phyloP scores from a whole-genome alignment of 2,113 vertebrate species.

The Malurus cyaneus region DNA sequence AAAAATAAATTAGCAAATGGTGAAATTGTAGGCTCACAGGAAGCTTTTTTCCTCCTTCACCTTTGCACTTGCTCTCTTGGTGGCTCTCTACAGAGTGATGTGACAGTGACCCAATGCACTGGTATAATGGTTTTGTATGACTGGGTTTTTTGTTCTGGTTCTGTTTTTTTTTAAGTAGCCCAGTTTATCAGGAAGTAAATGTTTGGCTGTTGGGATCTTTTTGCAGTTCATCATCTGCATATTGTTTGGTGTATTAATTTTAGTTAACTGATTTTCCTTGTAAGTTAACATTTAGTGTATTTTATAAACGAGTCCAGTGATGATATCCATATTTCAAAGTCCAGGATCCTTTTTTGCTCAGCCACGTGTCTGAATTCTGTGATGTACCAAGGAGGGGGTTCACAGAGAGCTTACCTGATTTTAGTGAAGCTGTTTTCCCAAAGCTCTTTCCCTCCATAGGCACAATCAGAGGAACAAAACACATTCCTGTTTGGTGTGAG shows the following conservation, averaged over 20 bases:
- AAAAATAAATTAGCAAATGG: neutral
- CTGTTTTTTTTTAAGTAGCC: neutral
- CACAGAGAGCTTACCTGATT: neutral
- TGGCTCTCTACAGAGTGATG: neutral
- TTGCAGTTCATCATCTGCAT: neutral
- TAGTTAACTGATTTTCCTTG: neutral
- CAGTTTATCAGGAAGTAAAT: neutral
- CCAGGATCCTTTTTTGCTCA: neutral
- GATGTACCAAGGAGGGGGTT: neutral
- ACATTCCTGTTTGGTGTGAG: neutral
- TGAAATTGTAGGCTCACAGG: neutral
- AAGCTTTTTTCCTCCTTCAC: neutral
- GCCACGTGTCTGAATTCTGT: neutral
- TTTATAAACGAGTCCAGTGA: neutral
- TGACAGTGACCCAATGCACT: neutral
- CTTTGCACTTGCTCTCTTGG: neutral
- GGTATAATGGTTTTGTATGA: neutral
- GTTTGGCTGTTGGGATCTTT: neutral
- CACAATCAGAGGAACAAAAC: neutral
- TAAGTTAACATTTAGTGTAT: neutral
- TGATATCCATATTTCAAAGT: neutral
- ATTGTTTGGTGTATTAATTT: neutral
- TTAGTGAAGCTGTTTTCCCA: neutral
- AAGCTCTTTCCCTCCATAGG: neutral
- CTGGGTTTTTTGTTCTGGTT: neutral